A percentile compares a stretch with the other conserved stretches of the same genome.
These are phyloP conservation scores for Tridacna crocea DNA, from an alignment of 2,888 invertebrate genomes.

Conservation along the genomic window DNA sequence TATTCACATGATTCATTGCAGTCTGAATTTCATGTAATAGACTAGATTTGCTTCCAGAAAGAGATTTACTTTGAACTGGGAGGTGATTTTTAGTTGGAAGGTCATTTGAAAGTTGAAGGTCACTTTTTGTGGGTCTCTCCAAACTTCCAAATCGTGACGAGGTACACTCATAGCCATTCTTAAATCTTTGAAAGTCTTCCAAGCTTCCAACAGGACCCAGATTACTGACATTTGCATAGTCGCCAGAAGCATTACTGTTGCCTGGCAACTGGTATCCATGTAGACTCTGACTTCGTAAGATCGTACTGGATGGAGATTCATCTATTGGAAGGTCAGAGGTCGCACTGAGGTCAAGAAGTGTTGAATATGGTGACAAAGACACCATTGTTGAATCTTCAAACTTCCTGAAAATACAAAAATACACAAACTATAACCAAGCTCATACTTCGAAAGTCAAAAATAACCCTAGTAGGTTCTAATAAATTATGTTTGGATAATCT, in stretches of 20 bases:
- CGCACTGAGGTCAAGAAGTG: slow-evolving; percentile 55
- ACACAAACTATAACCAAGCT: no score
- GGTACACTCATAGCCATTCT: slow-evolving; percentile 56
- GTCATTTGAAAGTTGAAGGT: not conserved
- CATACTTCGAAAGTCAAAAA: no score
- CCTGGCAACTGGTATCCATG: slow-evolving; percentile 57
- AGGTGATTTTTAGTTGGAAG: not conserved
- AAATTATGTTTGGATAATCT: no score
- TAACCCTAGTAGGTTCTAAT: no score
- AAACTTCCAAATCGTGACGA: slow-evolving; percentile 58
- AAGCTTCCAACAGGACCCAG: slow-evolving; percentile 53
- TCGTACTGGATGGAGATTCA: slow-evolving; percentile 34
- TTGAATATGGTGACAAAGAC: slow-evolving; percentile 54
- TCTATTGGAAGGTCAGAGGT: slow-evolving; percentile 49
- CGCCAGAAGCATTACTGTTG: slow-evolving; percentile 49
- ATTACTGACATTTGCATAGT: slow-evolving; percentile 43
- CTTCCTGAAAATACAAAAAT: not conserved
- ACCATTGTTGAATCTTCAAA: slow-evolving; percentile 32
- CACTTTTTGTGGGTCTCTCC: slow-evolving; percentile 38
- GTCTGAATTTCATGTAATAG: slow-evolving; percentile 50
- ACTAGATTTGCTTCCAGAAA: slow-evolving; percentile 21
- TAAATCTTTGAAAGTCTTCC: slow-evolving; percentile 60
- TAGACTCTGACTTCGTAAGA: slow-evolving; percentile 45
- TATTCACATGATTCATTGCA: slow-evolving; percentile 28
- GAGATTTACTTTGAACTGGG: not conserved